These are phyloP conservation scores for Carassius auratus DNA, from an alignment of 2,113 vertebrate genomes.

Conservation along the genomic window DNA sequence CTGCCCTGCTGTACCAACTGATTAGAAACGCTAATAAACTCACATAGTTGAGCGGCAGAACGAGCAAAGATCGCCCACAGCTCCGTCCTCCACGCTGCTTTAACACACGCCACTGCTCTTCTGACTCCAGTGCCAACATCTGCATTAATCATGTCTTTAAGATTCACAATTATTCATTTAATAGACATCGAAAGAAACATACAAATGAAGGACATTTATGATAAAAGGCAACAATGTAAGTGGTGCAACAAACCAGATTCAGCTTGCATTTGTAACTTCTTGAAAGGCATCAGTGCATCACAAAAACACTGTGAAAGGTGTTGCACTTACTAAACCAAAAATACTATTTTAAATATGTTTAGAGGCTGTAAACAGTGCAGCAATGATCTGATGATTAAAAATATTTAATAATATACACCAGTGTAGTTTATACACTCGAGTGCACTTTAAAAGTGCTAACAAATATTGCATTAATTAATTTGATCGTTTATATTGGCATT, in stretches of 20 bases:
- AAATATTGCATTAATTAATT: too few species aligned
- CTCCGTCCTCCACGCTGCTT: not conserved
- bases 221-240: not conserved
- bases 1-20: slow-evolving; percentile 45
- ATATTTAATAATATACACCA: too few species aligned
- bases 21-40: slow-evolving; percentile 23
- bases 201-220: not conserved
- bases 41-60: slow-evolving; percentile 1
- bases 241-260: not conserved
- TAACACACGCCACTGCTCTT: not conserved
- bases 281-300: not conserved
- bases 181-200: not conserved
- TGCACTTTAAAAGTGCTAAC: not conserved
- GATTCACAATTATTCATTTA: not conserved
- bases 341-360: too few species aligned
- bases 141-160: not conserved
- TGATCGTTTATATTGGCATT: too few species aligned
- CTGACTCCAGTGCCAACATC: not conserved
- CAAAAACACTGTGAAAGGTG: not conserved
- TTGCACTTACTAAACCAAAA: too few species aligned
- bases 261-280: too few species aligned
- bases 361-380: too few species aligned
- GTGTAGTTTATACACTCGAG: too few species aligned
- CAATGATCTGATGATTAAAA: too few species aligned
- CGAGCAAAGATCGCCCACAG: not conserved